Base-by-base conservation (phyloP, 2,113 vertebrate genomes). In the Nannospalax galili region DNA sequence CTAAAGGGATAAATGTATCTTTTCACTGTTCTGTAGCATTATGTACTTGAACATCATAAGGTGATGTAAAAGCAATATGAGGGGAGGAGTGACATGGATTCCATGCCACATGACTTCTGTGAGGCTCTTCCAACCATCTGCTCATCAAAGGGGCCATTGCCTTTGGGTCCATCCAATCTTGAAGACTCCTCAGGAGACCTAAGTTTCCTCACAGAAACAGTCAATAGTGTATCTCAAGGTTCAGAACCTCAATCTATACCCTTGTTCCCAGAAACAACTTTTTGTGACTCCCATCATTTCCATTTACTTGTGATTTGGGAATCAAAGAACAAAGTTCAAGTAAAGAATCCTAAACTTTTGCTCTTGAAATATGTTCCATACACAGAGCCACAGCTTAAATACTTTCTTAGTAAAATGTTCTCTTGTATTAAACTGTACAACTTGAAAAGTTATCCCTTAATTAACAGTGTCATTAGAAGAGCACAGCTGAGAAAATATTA, bases 221-320 rank as follows among this genome's bases (percentile, higher is more conserved):
- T 96, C 93, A 84, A 93, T 95, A 97, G 90, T 20, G 22, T 80
- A 58, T 93, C 87, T 87, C 79, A 91, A 95, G 80, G 87, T 97
- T 97, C 97, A 96, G 73, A 95, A 95, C 94, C 94, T 97, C 95
- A 97, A 96, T 96, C 94, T 96, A 78, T 92, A 91, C 35, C 19
- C 70, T 91, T 65, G 77, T 58, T 93, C 40, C 52, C 67, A 77
- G 65, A 32, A 95, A 96, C 35, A 95, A 96, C 96, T 95, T 94
- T 79, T 80, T 79, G 52, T 97, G 91, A 93, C 89, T 95, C 40
- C 26, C 81, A 30, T 95, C 86, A 96, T 87, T 96, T 96, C 93
- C 74, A 94, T 96, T 96, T 91, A 91, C 95, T 97, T 95, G 82
- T 77, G 7, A 77, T 65, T 88, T 90, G 22, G 30, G 78, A 97